Base-by-base conservation (phyloP, 2,888 invertebrate genomes). In the Perizoma flavofasciatum region DNA sequence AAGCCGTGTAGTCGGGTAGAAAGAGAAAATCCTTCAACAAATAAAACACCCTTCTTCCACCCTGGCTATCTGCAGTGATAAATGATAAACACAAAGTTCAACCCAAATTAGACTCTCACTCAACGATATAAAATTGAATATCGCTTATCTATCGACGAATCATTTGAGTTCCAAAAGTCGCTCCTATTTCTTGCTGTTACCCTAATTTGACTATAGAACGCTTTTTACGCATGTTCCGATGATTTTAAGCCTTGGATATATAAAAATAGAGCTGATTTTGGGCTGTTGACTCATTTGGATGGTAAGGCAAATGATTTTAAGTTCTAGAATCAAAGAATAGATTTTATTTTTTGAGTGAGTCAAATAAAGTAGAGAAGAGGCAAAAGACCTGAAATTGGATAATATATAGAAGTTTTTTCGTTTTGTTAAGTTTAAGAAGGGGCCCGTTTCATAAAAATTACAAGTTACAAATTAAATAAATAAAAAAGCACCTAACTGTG, bases 41-140 rank as follows among this genome's bases (percentile, higher is more conserved):
- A 65, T 62, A 62, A 67, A 78, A 77, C 72, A 73, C 75, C 81
- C 75, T 81, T 80, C 78, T 81, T 78, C 75, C 73, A 72, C 81
- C 82, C 77, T 69, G 72, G 75, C 70, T 74, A 57, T 52, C 59
- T 85, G 85, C 82, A 65, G 71, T 86, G 87, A 88, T 86, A 85
- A 86, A 87, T 82, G 77, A 79, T 71, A 69, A 61, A 4, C 6
- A 11, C 7, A 9, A 11, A 48, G 6, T 9, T 22, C 43, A 60
- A 33, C 39, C 60, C 6, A 45, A 55, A 56, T 45, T 41, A 35
- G 8, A 49, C 60, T 33, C 37, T 60, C 48, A 40, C 4, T 9
- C 41, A 1, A 8, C 2, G 8, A 22, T 6, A 45, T 60, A 60
- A 49, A 40, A 52, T 35, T 32, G 34, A 56, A 41, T 52, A 45